Base-by-base conservation (phyloP, 2,888 invertebrate genomes). In the Adineta ricciae region DNA sequence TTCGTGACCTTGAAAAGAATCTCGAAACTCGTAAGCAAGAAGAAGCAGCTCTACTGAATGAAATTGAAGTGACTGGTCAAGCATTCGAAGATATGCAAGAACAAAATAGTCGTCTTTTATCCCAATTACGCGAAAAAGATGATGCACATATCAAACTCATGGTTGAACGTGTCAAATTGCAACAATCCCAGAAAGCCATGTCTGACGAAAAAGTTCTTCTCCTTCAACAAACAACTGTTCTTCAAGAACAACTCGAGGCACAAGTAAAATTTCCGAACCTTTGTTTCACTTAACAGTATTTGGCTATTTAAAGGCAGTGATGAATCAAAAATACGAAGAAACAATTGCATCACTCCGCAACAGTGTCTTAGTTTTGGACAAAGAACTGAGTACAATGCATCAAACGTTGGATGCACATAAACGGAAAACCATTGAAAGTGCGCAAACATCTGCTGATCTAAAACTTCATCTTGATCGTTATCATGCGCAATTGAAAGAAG, bases 41-140 rank as follows among this genome's bases (percentile, higher is more conserved):
- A 90, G 97, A 98, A 90, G 97, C 98, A 89, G 96, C 97, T 0
- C 92, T 99, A 84, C 92, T 98, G 27, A 97, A 96, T 90, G 99
- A 99, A 91, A 97, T 99, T 96, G 98, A 99, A 90, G 96, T 97
- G 5, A 99, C 98, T 0, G 98, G 98, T 0, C 97, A 97, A 90
- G 98, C 98, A 1, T 97, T 97, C 89, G 98, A 99, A 90, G 98
- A 99, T 89, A 97, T 97, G 96, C 97, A 98, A 73, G 85, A 85
- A 73, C 85, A 85, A 85, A 85, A 83, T 56, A 85, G 83, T 73
- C 85, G 85, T 52, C 36, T 85, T 56, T 83, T 85, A 54, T 83
- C 97, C 88, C 97, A 98, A 90, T 91, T 99, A 86, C 92, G 96
- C 4, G 97, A 98, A 90, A 97, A 98, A 87, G 90, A 91, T 87